A percentile compares a stretch with the other conserved stretches of the same genome.
Evolutionary conservation across 2,113 vertebrate genomes (phyloP).

Genomic region (Donacobius atricapilla): DNA sequence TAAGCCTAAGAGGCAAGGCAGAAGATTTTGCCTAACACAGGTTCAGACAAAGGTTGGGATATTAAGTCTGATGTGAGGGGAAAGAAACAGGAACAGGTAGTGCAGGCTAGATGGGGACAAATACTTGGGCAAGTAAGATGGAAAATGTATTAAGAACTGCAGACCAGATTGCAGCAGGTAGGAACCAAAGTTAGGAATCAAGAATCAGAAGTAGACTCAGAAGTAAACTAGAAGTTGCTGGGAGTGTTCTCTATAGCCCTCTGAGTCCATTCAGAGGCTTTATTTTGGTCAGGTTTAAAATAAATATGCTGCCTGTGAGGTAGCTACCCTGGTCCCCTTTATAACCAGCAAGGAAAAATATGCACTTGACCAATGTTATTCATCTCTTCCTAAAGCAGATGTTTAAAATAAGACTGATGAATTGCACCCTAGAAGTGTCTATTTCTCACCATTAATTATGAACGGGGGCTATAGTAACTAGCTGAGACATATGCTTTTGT

Average conservation of each 20-base stretch:
- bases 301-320: neutral
- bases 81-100: neutral
- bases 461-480: constrained; percentile 18
- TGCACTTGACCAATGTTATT: neutral
- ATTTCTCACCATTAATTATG: constrained; percentile 59
- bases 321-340: neutral
- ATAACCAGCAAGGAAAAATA: neutral
- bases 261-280: neutral
- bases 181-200: neutral
- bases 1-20: neutral
- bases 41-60: neutral
- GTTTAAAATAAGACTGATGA: constrained; percentile 60
- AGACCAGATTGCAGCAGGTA: neutral
- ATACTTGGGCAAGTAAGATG: neutral
- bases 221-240: neutral
- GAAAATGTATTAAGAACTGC: neutral
- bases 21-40: neutral
- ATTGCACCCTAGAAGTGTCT: constrained; percentile 35
- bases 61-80: neutral
- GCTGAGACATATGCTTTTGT: constrained; percentile 30
- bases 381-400: constrained; percentile 53
- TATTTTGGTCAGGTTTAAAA: neutral
- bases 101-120: neutral
- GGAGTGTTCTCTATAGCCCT: neutral
- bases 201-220: neutral